phyloP scores from a whole-genome alignment of 2,888 invertebrate genomes.

The Antitype chi region DNA sequence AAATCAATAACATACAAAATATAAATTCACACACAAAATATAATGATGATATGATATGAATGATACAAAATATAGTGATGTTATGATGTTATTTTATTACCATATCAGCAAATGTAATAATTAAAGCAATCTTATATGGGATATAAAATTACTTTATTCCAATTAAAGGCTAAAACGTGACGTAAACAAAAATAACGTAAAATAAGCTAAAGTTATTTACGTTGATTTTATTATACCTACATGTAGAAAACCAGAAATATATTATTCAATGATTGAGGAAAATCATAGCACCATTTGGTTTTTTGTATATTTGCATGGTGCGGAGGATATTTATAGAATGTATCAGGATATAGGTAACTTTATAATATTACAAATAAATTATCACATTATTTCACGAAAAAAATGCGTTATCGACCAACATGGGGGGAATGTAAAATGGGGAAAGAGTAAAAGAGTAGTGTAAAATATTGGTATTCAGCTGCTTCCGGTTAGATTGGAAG shows the following conservation, averaged over 20 bases:
- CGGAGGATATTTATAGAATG: constrained; percentile 6
- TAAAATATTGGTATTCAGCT: neutral
- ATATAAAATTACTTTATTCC: neutral
- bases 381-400: neutral
- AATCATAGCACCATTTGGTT: neutral
- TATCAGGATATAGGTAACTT: neutral
- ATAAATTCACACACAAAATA: too few relatives aligned
- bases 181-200: constrained; percentile 23
- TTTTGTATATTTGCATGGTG: neutral
- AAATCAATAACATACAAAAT: too few relatives aligned
- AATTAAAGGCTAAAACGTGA: neutral
- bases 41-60: too few relatives aligned
- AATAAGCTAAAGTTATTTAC: constrained; percentile 18
- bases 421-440: neutral
- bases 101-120: neutral
- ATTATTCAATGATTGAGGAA: constrained; percentile 17
- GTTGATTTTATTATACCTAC: neutral
- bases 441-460: too few relatives aligned
- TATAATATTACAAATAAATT: neutral
- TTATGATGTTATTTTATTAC: neutral
- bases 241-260: neutral
- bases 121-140: too few relatives aligned
- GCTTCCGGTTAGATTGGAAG: neutral
- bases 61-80: too few relatives aligned
- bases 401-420: neutral